Percentiles rank a stretch among this genome's conserved stretches.
phyloP scores from a whole-genome alignment of 1,140 invertebrate genomes.

The Dinothrombium tinctorium region DNA sequence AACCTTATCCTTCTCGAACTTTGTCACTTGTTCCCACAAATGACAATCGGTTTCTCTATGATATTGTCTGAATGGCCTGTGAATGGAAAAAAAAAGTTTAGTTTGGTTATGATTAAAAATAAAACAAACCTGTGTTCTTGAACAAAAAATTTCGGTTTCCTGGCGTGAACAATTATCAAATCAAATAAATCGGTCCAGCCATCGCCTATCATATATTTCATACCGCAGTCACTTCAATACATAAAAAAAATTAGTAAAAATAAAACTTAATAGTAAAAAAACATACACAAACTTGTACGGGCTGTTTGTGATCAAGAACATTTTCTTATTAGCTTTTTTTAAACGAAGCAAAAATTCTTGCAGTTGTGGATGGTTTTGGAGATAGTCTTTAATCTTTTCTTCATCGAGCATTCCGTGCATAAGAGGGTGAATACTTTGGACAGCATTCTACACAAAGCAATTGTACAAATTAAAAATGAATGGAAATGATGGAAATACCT shows the following conservation, averaged over 20 bases:
- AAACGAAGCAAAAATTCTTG: conserved; percentile 50
- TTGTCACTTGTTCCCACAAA: conserved; percentile 69
- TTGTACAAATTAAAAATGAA: conserved; percentile 9
- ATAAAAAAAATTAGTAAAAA: conserved; percentile 5
- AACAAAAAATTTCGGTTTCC: conserved; percentile 90
- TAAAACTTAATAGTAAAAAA: neutral
- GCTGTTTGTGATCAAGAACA: conserved; percentile 90
- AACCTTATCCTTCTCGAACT: conserved; percentile 60
- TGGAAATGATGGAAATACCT: conserved; percentile 29
- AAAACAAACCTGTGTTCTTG: conserved; percentile 33
- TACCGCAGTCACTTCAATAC: conserved; percentile 54
- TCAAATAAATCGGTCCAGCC: conserved; percentile 82
- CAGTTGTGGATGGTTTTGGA: conserved; percentile 49
- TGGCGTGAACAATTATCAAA: conserved; percentile 75
- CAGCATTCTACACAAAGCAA: conserved; percentile 42
- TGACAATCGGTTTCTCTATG: conserved; percentile 51
- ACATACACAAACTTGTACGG: conserved; percentile 87
- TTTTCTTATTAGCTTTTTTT: conserved; percentile 46
- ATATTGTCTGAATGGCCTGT: conserved; percentile 61
- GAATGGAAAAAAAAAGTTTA: conserved; percentile 9
- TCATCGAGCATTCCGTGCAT: conserved; percentile 66
- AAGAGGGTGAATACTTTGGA: conserved; percentile 63
- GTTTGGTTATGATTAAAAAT: neutral
- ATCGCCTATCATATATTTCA: conserved; percentile 61
- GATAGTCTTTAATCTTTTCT: conserved; percentile 37